These are phyloP conservation scores for Malurus cyaneus DNA, from an alignment of 2,113 vertebrate genomes.

Conservation along the genomic window DNA sequence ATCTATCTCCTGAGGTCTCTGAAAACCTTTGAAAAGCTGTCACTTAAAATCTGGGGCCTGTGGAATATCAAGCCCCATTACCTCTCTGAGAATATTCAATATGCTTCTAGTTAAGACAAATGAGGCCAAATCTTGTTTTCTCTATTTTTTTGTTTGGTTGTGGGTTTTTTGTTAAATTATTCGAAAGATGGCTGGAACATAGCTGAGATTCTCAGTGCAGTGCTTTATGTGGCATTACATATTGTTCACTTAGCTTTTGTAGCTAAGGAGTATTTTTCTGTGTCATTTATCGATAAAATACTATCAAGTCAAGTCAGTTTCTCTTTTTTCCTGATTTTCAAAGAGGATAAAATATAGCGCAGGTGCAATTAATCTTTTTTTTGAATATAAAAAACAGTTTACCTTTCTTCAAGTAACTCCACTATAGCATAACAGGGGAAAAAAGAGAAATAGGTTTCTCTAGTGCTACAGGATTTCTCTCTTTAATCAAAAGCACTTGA, in stretches of 20 bases:
- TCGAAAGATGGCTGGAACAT: background rate
- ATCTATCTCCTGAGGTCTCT: background rate
- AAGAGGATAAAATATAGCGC: background rate
- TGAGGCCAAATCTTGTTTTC: background rate
- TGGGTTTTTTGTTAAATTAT: background rate
- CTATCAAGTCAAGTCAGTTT: background rate
- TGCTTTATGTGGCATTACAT: background rate
- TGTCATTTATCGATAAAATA: background rate
- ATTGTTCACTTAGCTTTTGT: background rate
- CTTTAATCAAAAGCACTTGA: slow-evolving; percentile 77
- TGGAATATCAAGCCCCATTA: background rate
- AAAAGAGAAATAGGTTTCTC: background rate
- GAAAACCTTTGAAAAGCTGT: background rate
- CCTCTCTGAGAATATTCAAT: background rate
- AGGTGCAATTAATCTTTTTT: slow-evolving; percentile 27
- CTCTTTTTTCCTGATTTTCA: background rate
- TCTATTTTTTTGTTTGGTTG: background rate
- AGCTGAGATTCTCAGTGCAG: background rate
- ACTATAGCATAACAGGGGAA: fast-evolving
- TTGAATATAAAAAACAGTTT: background rate
- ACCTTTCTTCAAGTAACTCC: background rate
- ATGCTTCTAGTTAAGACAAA: background rate
- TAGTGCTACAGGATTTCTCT: slow-evolving; percentile 15
- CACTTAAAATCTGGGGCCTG: background rate
- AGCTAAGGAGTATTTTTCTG: background rate